Evolutionary conservation across 2,113 vertebrate species (phyloP).

Genomic region (Ceyx melanurus): DNA sequence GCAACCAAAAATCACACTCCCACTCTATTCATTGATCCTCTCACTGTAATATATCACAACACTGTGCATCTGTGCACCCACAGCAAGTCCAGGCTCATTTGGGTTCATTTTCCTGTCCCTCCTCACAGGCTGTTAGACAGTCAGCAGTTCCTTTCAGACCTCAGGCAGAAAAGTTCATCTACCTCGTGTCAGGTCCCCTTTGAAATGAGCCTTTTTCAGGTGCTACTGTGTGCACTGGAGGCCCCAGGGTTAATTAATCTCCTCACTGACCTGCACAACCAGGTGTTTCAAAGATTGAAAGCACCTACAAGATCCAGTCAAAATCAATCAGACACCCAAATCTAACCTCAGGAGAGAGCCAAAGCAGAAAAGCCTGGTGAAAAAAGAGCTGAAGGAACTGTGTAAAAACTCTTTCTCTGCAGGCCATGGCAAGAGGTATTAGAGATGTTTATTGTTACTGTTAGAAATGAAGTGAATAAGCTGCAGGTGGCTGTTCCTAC

Average conservation of each 20-base stretch:
- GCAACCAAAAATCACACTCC: rapidly evolving
- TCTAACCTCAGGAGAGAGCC: background rate
- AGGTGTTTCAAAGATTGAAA: background rate
- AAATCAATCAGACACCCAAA: background rate
- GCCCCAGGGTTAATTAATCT: background rate
- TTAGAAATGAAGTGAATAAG: background rate
- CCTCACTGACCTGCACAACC: background rate
- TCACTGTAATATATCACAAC: background rate
- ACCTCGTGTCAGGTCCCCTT: background rate
- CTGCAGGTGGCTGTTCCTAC: rapidly evolving
- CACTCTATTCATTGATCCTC: background rate
- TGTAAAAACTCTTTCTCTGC: background rate
- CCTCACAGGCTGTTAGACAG: background rate
- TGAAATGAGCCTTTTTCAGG: background rate
- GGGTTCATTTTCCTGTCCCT: background rate
- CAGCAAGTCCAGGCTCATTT: background rate
- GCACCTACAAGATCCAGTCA: background rate
- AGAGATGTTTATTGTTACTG: background rate
- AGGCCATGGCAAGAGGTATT: background rate
- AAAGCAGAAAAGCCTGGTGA: background rate
- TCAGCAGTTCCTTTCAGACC: background rate
- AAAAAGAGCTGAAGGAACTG: background rate
- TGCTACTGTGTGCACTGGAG: background rate
- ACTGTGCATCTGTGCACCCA: background rate
- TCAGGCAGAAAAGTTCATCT: background rate